Percentiles rank a stretch among this genome's conserved stretches.
Evolutionary conservation across 2,888 invertebrate genomes (phyloP).

Genomic region (Aphidius colemani): DNA sequence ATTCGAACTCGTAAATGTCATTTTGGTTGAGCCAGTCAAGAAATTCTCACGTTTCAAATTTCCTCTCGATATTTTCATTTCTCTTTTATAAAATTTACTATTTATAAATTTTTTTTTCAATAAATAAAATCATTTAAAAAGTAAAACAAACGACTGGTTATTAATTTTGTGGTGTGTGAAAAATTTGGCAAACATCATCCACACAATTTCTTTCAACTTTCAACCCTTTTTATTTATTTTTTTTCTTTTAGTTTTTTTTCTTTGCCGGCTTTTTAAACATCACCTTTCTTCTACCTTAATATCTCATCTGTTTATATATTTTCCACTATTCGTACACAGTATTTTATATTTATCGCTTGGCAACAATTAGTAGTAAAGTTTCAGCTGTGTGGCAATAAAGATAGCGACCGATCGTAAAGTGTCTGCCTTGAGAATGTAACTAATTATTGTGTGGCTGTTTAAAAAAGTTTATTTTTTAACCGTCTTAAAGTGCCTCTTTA

Average conservation of each 20-base stretch:
- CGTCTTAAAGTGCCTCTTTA: background rate
- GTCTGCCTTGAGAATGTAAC: slow-evolving; percentile 11
- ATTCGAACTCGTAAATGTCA: too few species aligned
- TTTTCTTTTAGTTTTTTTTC: background rate
- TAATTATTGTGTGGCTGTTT: slow-evolving; percentile 12
- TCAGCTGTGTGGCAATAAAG: slow-evolving; percentile 18
- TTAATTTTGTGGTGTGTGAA: too few species aligned
- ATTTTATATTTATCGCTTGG: slow-evolving; percentile 13
- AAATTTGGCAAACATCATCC: too few species aligned
- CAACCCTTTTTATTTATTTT: too few species aligned
- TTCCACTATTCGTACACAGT: background rate
- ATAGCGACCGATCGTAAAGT: slow-evolving; percentile 21
- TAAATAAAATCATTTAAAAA: too few species aligned
- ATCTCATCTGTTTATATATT: slow-evolving; percentile 6
- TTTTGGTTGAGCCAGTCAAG: too few species aligned
- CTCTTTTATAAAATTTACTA: too few species aligned
- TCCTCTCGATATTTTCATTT: too few species aligned
- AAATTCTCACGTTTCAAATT: too few species aligned
- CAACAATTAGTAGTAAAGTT: slow-evolving; percentile 28
- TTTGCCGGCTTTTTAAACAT: background rate
- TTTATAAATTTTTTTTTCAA: too few species aligned
- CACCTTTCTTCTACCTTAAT: background rate
- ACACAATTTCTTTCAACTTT: too few species aligned
- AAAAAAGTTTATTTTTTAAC: slow-evolving; percentile 8
- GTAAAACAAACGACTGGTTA: too few species aligned